Conservation (phyloP, 2,113 vertebrate species). For the Anguilla japonica region DNA sequence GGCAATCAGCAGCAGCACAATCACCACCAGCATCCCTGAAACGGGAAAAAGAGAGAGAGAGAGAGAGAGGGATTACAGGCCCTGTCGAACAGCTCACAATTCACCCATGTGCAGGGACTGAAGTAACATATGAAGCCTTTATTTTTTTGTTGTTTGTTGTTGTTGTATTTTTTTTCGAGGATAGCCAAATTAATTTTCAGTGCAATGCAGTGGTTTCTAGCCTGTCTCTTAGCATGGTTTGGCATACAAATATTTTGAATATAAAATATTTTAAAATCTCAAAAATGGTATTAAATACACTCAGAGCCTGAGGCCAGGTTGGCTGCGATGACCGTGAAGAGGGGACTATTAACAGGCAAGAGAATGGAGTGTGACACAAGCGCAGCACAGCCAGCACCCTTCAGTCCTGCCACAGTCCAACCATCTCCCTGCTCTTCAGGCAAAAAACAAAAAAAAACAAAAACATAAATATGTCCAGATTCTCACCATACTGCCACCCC, state of each 20-base stretch:
- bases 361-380: background rate
- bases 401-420: background rate
- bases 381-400: background rate
- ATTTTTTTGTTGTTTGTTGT: background rate
- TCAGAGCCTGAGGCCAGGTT: background rate
- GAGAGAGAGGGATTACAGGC: slow-evolving; percentile 28
- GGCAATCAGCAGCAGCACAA: slow-evolving; percentile 74
- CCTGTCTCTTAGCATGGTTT: background rate
- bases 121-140: background rate
- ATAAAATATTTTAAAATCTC: background rate
- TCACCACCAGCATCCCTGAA: slow-evolving; percentile 77
- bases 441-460: background rate
- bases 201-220: background rate
- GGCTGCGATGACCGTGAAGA: background rate
- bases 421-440: background rate
- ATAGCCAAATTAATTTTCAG: background rate
- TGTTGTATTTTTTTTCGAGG: background rate
- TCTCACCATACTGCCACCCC: background rate
- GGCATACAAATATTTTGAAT: background rate
- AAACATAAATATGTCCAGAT: background rate
- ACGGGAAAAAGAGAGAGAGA: slow-evolving; percentile 26
- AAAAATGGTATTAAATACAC: background rate
- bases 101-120: background rate
- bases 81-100: background rate
- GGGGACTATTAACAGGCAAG: background rate